A percentile compares a stretch with the other conserved stretches of the same genome.
phyloP scores from a whole-genome alignment of 2,888 invertebrate species.

The Cephus rjabovi region DNA sequence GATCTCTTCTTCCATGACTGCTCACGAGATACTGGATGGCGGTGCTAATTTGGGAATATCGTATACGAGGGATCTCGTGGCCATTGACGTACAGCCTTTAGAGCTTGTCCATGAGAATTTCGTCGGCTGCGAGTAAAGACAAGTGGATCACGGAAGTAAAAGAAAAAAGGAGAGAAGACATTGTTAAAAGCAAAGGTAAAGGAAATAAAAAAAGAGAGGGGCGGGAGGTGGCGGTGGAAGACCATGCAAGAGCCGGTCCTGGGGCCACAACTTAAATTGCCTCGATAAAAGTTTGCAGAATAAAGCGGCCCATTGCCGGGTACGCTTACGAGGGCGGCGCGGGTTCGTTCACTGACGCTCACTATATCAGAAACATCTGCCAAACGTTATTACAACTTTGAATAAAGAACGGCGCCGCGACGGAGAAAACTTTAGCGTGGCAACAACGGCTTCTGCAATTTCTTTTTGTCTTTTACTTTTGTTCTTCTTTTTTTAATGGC shows the following conservation, averaged over 20 bases:
- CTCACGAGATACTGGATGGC: too few relatives aligned
- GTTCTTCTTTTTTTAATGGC: too few relatives aligned
- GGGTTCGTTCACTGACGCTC: constrained; percentile 26
- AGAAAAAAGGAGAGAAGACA: too few relatives aligned
- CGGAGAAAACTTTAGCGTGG: constrained; percentile 28
- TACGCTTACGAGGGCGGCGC: not conserved
- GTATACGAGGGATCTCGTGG: too few relatives aligned
- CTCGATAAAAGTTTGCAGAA: constrained; percentile 66
- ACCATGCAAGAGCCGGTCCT: not conserved
- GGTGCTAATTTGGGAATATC: too few relatives aligned
- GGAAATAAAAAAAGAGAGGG: constrained; percentile 5
- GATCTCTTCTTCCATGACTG: too few relatives aligned
- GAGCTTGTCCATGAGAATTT: too few relatives aligned
- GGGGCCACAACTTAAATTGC: constrained; percentile 65
- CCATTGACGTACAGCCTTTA: too few relatives aligned
- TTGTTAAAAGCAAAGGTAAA: not conserved
- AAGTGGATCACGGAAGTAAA: too few relatives aligned
- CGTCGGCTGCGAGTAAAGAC: too few relatives aligned
- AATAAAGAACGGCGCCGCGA: constrained; percentile 61
- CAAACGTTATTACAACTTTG: constrained; percentile 67
- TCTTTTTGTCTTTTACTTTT: not conserved
- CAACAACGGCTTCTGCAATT: constrained; percentile 26
- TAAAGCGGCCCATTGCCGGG: constrained; percentile 52
- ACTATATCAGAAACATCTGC: constrained; percentile 65
- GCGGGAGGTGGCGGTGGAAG: not conserved